Evolutionary conservation across 2,113 vertebrate genomes (phyloP), one percentile per base, ranked within the genome.

Genomic region (Tupaia tana): DNA sequence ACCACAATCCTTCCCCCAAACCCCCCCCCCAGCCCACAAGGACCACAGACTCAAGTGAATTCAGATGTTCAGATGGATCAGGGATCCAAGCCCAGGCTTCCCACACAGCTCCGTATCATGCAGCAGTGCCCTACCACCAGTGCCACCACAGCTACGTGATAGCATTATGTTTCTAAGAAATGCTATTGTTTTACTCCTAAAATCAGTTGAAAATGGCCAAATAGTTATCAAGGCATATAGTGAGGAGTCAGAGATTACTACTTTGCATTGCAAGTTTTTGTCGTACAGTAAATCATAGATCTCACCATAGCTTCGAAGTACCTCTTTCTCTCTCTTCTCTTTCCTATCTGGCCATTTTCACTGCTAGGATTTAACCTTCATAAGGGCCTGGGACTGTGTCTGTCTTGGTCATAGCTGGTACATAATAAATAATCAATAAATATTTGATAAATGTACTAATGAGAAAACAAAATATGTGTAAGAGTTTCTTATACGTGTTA

Each of bases 111-210:
- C 43, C 3, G 43, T 43, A 43, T 43, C 43, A 43, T 43, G 43
- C 6, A 43, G 43, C 43, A 43, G 43, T 43, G 43, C 43, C 43
- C 43, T 43, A 43, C 43, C 43, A 43, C 43, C 43, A 43, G 43
- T 43, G 43, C 43, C 43, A 43, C 43, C 43, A 43, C 43, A 43
- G 43, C 43, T 43, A 43, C 43, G 43, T 86, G 61, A 64, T 64
- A 58, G 20, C 31, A 52, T 89, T 82, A 67, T 74, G 22, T 69
- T 84, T 97, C 86, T 90, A 83, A 79, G 25, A 83, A 83, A 93
- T 79, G 19, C 16, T 84, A 0, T 83, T 89, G 31, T 75, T 90
- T 67, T 79, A 86, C 54, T 93, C 52, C 56, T 69, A 16, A 71
- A 82, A 91, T 96, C 34, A 86, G n/a, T 73, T 86, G 27, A 90